Evolutionary conservation across 2,888 invertebrate genomes (phyloP), one percentile per base, ranked within the genome.

Genomic region (Coelinius sp.): DNA sequence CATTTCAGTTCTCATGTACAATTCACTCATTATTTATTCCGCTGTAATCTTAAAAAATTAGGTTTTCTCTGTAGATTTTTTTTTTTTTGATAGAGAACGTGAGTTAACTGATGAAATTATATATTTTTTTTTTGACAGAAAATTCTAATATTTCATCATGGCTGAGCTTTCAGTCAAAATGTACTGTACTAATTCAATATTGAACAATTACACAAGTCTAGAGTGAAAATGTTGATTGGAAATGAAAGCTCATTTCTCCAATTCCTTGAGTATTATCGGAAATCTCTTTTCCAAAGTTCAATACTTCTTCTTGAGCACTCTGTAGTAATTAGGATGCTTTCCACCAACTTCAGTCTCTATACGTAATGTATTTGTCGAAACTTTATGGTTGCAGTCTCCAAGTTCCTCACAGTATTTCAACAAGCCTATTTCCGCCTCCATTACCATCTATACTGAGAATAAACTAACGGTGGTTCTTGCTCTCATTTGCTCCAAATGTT

Each of bases 1-100:
- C n/a, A 25, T 25, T 14, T 17, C 27, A 12, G 1, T 12, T 27
- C 27, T 52, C 24, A 52, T 52, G 8, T n/a, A 44, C 44, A 27
- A 56, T 56, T 56, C 25, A 56, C 27, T 56, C n/a, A n/a, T n/a
- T 56, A 56, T 56, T 12, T 27, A 56, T 56, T 56, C 14, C 27
- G 14, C 5, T 10, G 44, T n/a, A 44, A 44, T 44, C 44, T 44
- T n/a, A n/a, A 44, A 44, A 44, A 44, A 44, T 44, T 44, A 44
- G 44, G 17, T 44, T 44, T 44, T 44, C 44, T 4, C 5, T 44
- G 17, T 44, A n/a, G n/a, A n/a, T 44, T 14, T 44, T 44, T 44
- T 44, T 14, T 31, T 31, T 31, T 31, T 31, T 44, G 12, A 44
- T 44, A 1, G 14, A 14, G 44, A 12, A 44, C 44, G 44, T 44